Evolutionary conservation across 2,113 vertebrate genomes (phyloP), one percentile per base, ranked within the genome.

Genomic region (Physeter macrocephalus): DNA sequence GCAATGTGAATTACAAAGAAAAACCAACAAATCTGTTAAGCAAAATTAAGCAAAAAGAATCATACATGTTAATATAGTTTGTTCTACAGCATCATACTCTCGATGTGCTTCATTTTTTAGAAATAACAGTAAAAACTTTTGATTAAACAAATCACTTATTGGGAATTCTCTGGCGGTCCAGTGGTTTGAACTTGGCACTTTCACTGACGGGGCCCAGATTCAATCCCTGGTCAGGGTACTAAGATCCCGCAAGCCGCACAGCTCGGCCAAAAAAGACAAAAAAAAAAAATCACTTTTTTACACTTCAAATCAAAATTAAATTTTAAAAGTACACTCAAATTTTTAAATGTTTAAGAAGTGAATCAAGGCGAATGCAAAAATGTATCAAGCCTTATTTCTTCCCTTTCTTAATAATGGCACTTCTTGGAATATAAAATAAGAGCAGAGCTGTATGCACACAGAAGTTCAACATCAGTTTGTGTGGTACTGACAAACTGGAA

Each of bases 391-490:
- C 62, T 17, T 31, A 36, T 25, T 13, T 29, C 41, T 78, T 59
- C 52, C 34, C 49, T 78, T 86, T 61, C 36, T 4, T 9, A 15
- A 34, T 62, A 62, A n/a, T 0, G 41, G 31, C 10, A 20, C 74
- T 12, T 61, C 46, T 43, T 46, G 29, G 49, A 31, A 57, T 31
- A 29, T 57, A 54, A 31, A 66, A 66, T 29, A 43, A 34, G 59
- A 43, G 57, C 23, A 94, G 36, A 31, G 46, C 69, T 18, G 8
- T 17, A 8, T 15, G 86, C 15, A 29, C 20, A 36, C 61, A 29
- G 72, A 27, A 0, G 21, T 12, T 18, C 39, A 8, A 13, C 34
- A 5, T 11, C 10, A 18, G 5, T 23, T 23, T 23, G 1, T 27
- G 41, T 15, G 41, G 39, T 9, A 11, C 61, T 7, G 43, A 69